Evolutionary conservation across 2,888 invertebrate genomes (phyloP).

Genomic region (Rhogogaster chlorosoma): DNA sequence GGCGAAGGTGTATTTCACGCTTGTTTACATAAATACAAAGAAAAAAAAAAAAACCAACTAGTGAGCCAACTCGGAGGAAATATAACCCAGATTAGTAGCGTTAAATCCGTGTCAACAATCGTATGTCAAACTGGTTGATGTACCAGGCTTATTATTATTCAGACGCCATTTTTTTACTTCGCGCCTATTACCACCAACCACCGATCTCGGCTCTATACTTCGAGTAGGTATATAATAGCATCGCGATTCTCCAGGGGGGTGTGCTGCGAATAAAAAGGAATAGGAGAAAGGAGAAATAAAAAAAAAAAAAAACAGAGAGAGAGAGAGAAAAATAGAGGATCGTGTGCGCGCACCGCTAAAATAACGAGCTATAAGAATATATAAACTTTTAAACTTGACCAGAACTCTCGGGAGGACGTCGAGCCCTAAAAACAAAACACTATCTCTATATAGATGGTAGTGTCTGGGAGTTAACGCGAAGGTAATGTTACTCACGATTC

Average conservation of each 20-base stretch:
- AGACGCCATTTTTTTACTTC: conserved; percentile 41
- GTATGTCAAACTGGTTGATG: conserved; percentile 32
- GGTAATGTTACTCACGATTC: not conserved
- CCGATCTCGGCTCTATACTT: conserved; percentile 17
- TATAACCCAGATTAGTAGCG: not conserved
- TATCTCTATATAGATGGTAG: conserved; percentile 15
- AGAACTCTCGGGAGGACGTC: not conserved
- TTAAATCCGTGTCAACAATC: conserved; percentile 15
- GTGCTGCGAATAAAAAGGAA: not conserved
- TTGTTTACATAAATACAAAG: not conserved
- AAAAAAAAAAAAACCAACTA: not conserved
- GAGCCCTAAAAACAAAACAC: conserved; percentile 16
- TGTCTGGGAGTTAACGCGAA: not conserved
- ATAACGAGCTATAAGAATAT: not conserved
- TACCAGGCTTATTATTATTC: conserved; percentile 21
- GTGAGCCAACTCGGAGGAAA: not conserved
- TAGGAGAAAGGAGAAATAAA: not conserved
- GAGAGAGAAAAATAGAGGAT: not conserved
- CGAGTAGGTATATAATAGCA: conserved; percentile 5
- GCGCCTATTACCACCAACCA: conserved; percentile 41
- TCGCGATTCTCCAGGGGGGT: conserved; percentile 24
- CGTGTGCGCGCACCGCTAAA: conserved; percentile 27
- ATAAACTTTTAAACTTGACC: not conserved
- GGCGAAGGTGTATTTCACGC: not conserved
- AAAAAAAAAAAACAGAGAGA: not conserved